Percentiles rank a stretch among this genome's conserved stretches.
Evolutionary conservation across 2,888 invertebrate genomes (phyloP).

Genomic region (Troglohyphantes excavatus): DNA sequence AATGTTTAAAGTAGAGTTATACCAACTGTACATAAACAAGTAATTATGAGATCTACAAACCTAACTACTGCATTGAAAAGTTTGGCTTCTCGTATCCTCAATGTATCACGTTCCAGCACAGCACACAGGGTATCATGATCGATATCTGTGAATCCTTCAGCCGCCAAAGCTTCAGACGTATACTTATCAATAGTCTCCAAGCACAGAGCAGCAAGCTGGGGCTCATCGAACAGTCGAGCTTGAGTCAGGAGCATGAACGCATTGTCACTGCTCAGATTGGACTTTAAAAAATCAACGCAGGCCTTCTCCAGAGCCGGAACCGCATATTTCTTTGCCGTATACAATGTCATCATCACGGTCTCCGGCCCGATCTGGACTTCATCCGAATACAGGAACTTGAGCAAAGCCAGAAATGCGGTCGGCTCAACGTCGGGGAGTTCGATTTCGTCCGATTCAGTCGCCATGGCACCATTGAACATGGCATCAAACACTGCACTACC

Average conservation of each 20-base stretch:
- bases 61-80: constrained; percentile 89
- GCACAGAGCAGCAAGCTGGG: constrained; percentile 90
- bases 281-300: constrained; percentile 90
- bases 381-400: constrained; percentile 89
- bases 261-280: constrained; percentile 90
- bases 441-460: constrained; percentile 88
- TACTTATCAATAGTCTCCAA: constrained; percentile 92
- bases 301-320: constrained; percentile 91
- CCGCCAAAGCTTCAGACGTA: constrained; percentile 89
- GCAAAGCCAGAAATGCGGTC: constrained; percentile 89
- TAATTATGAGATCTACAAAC: constrained; percentile 81
- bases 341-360: constrained; percentile 92
- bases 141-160: constrained; percentile 91
- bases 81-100: constrained; percentile 90
- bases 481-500: constrained; percentile 94
- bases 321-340: constrained; percentile 93
- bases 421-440: constrained; percentile 93
- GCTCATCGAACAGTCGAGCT: constrained; percentile 91
- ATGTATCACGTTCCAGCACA: constrained; percentile 90
- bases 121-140: constrained; percentile 90
- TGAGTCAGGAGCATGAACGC: constrained; percentile 90
- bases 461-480: constrained; percentile 91
- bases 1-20: no score
- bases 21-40: no score
- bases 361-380: constrained; percentile 92